A percentile compares a stretch with the other conserved stretches of the same genome.
phyloP scores from a whole-genome alignment of 2,888 invertebrate species.

The Perdita meconis region DNA sequence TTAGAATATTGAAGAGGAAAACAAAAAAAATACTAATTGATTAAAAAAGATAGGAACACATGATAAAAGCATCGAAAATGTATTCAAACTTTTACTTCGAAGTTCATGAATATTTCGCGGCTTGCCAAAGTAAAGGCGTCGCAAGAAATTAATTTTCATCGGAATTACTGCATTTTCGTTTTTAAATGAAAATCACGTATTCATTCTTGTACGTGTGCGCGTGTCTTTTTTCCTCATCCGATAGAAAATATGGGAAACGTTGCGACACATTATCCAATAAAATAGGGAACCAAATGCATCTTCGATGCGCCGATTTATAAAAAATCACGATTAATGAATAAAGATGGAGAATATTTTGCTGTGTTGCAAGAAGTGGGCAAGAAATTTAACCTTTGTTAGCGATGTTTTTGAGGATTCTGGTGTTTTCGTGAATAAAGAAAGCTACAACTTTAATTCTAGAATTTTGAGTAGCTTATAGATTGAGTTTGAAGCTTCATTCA shows the following conservation, averaged over 20 bases:
- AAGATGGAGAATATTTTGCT: not conserved
- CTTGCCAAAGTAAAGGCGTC: slow-evolving; percentile 8
- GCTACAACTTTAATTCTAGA: no score
- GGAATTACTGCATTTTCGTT: slow-evolving; percentile 27
- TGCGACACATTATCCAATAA: slow-evolving; percentile 8
- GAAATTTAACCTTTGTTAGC: no score
- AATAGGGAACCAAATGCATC: not conserved
- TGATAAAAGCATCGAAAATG: not conserved
- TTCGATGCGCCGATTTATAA: not conserved
- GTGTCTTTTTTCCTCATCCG: not conserved
- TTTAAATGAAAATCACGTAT: slow-evolving; percentile 40
- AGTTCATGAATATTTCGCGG: slow-evolving; percentile 28
- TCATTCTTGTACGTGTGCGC: slow-evolving; percentile 4
- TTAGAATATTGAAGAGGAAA: not conserved
- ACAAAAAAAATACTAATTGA: not conserved
- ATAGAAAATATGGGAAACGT: slow-evolving; percentile 4
- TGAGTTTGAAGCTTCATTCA: no score
- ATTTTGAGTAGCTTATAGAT: no score
- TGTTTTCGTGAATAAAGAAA: no score
- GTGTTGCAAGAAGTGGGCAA: no score
- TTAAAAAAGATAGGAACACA: not conserved
- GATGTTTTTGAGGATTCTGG: no score
- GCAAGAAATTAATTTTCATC: slow-evolving; percentile 36
- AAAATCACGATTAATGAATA: slow-evolving; percentile 4
- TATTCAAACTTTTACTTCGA: not conserved